Evolutionary conservation across 1,140 invertebrate species (phyloP).

Genomic region (Drosophila rufa): DNA sequence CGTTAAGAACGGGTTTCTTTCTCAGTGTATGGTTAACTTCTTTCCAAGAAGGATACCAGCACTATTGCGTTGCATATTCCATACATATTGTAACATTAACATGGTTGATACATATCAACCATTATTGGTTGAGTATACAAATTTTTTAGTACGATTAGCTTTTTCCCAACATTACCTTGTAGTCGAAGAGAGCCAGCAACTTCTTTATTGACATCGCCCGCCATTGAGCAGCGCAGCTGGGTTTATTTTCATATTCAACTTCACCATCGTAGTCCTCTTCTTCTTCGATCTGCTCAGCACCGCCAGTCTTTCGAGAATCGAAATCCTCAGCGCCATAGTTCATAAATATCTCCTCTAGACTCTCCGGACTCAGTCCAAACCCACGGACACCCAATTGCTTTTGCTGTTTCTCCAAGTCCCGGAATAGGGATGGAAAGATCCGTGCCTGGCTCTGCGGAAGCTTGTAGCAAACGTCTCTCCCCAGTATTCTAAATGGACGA

Average conservation of each 20-base stretch:
- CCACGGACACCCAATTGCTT: constrained; percentile 81
- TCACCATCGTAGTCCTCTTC: background rate
- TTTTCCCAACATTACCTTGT: constrained; percentile 4
- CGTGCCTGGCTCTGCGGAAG: constrained; percentile 3
- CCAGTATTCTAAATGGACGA: background rate
- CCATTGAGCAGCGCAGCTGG: constrained; percentile 12
- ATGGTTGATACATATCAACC: no score
- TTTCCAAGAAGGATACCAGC: no score
- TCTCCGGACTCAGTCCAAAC: constrained; percentile 96
- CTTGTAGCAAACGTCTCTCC: constrained; percentile 23
- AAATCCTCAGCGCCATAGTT: constrained; percentile 9
- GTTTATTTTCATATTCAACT: background rate
- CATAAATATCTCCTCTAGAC: constrained; percentile 92
- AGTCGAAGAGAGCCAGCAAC: background rate
- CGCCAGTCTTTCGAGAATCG: background rate
- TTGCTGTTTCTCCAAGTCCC: constrained; percentile 18
- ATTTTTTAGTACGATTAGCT: background rate
- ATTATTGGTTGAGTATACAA: no score
- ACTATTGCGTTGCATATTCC: no score
- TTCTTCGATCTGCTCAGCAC: background rate
- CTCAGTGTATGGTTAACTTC: no score
- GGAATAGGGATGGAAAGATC: constrained; percentile 10
- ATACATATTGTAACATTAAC: no score
- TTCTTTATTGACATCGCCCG: constrained; percentile 25
- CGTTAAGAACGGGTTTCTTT: no score